Evolutionary conservation across 2,888 invertebrate genomes (phyloP).

Genomic region (Amphipyra tragopoginis): DNA sequence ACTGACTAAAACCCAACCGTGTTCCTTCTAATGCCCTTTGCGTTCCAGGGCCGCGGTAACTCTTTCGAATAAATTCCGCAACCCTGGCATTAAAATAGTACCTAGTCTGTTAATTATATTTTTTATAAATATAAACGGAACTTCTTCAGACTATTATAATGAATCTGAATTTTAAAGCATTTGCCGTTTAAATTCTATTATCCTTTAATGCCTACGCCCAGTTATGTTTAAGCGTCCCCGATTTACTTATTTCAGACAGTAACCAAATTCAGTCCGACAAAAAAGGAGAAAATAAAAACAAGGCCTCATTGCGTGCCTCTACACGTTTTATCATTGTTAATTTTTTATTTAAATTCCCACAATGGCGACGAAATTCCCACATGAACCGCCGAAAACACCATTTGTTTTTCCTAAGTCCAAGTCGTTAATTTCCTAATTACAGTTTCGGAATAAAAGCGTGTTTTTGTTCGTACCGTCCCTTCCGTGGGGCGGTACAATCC

Average conservation of each 20-base stretch:
- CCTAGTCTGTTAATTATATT: not conserved
- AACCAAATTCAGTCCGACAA: not conserved
- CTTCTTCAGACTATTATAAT: too few species aligned
- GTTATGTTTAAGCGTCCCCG: not conserved
- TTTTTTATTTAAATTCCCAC: conserved; percentile 72
- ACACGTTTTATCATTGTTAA: conserved; percentile 59
- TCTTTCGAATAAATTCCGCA: too few species aligned
- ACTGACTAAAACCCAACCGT: too few species aligned
- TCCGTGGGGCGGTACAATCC: conserved; percentile 71
- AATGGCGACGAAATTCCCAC: conserved; percentile 74
- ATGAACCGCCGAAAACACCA: conserved; percentile 77
- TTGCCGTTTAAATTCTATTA: too few species aligned
- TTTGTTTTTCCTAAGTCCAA: conserved; percentile 82
- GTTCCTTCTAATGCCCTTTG: too few species aligned
- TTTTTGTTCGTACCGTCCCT: conserved; percentile 81
- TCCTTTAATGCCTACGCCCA: too few species aligned
- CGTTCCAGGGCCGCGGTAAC: too few species aligned
- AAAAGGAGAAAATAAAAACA: conserved; percentile 19
- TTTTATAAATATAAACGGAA: too few species aligned
- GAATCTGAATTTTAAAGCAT: too few species aligned
- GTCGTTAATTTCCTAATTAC: conserved; percentile 89
- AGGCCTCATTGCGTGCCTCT: conserved; percentile 29
- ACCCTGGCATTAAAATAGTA: too few species aligned
- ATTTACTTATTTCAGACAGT: conserved; percentile 1
- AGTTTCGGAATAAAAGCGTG: conserved; percentile 84